Evolutionary conservation across 2,888 invertebrate species (phyloP).

Genomic region (Oligia latruncula): DNA sequence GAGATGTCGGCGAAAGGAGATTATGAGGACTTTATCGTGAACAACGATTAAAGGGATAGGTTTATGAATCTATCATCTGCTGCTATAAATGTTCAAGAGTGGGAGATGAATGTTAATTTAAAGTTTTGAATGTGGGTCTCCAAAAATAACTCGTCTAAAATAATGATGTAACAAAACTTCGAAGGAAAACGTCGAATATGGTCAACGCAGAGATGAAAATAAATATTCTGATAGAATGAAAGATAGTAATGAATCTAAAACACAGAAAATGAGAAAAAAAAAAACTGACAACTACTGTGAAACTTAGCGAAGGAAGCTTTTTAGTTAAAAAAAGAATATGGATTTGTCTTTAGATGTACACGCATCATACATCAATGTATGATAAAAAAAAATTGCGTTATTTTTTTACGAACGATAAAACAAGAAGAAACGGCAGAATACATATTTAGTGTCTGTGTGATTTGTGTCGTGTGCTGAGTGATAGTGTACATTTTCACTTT

Average conservation of each 20-base stretch:
- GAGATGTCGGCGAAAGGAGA: constrained; percentile 75
- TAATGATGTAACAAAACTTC: neutral
- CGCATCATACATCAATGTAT: neutral
- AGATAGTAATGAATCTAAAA: neutral
- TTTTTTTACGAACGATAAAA: neutral
- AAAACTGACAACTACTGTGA: neutral
- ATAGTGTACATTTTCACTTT: constrained; percentile 54
- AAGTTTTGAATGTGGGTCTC: neutral
- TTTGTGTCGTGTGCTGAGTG: constrained; percentile 30
- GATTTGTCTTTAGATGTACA: neutral
- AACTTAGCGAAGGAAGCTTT: neutral
- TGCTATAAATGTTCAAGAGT: neutral
- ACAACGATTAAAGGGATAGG: constrained; percentile 79
- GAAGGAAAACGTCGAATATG: neutral
- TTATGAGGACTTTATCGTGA: constrained; percentile 85
- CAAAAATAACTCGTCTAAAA: neutral
- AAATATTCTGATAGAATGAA: neutral
- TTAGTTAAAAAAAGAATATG: neutral
- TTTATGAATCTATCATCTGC: neutral
- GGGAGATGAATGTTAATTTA: constrained; percentile 24
- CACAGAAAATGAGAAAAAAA: neutral
- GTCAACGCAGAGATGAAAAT: neutral
- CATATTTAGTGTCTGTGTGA: neutral
- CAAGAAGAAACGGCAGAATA: neutral
- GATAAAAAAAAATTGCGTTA: no score